Base-by-base conservation (phyloP, 2,888 invertebrate genomes). In the Drosophila fungiperda region DNA sequence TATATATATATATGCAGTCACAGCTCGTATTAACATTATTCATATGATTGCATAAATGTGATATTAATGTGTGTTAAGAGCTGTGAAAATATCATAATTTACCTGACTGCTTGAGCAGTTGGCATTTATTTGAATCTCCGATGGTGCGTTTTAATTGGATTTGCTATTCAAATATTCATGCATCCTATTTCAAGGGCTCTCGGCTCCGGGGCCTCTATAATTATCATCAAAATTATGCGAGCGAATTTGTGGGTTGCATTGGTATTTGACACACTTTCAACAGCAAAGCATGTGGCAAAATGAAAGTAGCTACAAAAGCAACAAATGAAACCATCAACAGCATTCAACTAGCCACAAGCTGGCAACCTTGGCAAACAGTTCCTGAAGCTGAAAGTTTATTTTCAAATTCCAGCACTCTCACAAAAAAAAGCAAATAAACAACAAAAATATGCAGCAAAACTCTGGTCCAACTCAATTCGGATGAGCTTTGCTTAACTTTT, bases 371-470 rank as follows among this genome's bases (percentile, higher is more conserved):
- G 35, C 35, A 53, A 45, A 32, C 32, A 33, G 36, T 48, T 42
- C 35, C 66, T n/a, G n/a, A n/a, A 68, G 66, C 63, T 64, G 67
- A 53, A 69, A 81, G 78, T 84, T 71, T 68, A 87, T 78, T 78
- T 81, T 58, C 59, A 63, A 82, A 73, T 78, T 71, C 74, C 82
- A 23, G 23, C 23, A n/a, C 23, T 53, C 17, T 38, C 29, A 8
- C 35, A 26, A 45, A 60, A 68, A 68, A 42, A 58, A 12, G 11
- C 29, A 20, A 35, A 40, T 0, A 29, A 40, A 63, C 35, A 23
- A 23, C 38, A 40, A 35, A 60, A 17, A 26, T 12, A 17, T 38
- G 38, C 26, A 12, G 11, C n/a, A n/a, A 54, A 54, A 54, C 12
- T 38, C 3, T 38, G 17, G 3, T 2, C 7, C 38, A n/a, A 38